phyloP scores from a whole-genome alignment of 1,140 invertebrate species.

The Drosophila takahashii region DNA sequence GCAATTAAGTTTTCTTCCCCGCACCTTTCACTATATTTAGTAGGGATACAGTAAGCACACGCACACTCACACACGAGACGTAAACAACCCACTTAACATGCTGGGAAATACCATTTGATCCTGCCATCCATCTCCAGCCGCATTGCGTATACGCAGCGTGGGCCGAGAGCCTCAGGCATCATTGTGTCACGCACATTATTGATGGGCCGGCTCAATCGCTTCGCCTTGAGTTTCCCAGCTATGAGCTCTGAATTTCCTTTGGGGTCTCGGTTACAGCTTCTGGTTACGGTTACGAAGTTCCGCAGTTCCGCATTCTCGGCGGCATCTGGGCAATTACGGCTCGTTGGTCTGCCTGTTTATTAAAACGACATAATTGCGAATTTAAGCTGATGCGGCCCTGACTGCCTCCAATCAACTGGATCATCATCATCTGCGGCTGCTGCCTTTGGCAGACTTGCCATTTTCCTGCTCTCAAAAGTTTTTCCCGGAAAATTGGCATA shows the following conservation, averaged over 20 bases:
- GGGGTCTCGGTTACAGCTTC: constrained; percentile 35
- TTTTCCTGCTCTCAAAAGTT: constrained; percentile 43
- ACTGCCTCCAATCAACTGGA: constrained; percentile 43
- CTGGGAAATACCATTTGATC: constrained; percentile 78
- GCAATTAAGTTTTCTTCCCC: constrained; percentile 58
- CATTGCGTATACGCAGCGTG: constrained; percentile 61
- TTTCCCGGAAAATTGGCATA: constrained; percentile 28
- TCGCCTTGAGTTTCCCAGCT: constrained; percentile 27
- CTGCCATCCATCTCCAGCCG: constrained; percentile 68
- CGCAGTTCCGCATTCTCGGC: not conserved
- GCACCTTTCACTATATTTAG: constrained; percentile 5
- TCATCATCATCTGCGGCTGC: constrained; percentile 38
- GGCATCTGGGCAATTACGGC: constrained; percentile 67
- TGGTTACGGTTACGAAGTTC: not conserved
- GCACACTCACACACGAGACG: constrained; percentile 26
- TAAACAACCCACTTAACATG: constrained; percentile 78
- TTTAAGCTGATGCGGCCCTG: constrained; percentile 40
- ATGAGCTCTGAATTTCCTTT: not conserved
- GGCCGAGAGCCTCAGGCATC: constrained; percentile 44
- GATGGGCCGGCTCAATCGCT: constrained; percentile 60
- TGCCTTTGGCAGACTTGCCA: constrained; percentile 26
- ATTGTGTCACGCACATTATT: constrained; percentile 74
- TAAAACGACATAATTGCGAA: constrained; percentile 79
- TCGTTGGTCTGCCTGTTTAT: constrained; percentile 56
- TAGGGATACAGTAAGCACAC: constrained; percentile 5